Evolutionary conservation across 2,797 vertebrate genomes (phyloP).

Genomic region (Melanotaenia nigrans): DNA sequence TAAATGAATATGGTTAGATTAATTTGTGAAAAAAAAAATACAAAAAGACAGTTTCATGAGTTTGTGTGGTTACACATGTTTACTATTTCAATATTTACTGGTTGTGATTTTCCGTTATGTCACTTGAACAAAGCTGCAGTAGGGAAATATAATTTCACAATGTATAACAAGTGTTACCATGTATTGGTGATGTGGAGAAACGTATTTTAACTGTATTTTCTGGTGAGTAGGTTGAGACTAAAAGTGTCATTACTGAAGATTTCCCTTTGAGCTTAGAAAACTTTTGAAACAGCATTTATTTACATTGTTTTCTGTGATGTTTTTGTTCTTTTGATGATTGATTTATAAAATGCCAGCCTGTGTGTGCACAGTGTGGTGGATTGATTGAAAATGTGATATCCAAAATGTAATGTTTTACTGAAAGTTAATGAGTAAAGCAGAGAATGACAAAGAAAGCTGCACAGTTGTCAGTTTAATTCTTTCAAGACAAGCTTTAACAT

Average conservation of each 20-base stretch:
- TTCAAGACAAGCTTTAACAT: slow-evolving; percentile 10
- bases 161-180: not conserved
- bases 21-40: not conserved
- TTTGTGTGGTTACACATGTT: too few species aligned
- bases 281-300: too few species aligned
- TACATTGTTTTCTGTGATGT: not conserved
- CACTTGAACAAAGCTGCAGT: not conserved
- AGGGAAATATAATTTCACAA: not conserved
- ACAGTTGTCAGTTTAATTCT: not conserved
- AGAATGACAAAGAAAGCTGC: not conserved
- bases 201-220: not conserved
- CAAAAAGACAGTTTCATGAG: not conserved
- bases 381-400: not conserved
- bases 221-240: not conserved
- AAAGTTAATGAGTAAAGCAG: not conserved
- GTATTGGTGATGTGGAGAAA: not conserved
- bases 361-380: not conserved
- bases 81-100: too few species aligned
- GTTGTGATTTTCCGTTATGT: too few species aligned
- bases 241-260: not conserved
- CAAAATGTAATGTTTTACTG: not conserved
- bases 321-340: not conserved
- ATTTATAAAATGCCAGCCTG: not conserved
- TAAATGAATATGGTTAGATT: not conserved
- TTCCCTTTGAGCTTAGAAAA: not conserved